Evolutionary conservation across 2,113 vertebrate species (phyloP), one percentile per base, ranked within the genome.

Genomic region (Cisticola juncidis): DNA sequence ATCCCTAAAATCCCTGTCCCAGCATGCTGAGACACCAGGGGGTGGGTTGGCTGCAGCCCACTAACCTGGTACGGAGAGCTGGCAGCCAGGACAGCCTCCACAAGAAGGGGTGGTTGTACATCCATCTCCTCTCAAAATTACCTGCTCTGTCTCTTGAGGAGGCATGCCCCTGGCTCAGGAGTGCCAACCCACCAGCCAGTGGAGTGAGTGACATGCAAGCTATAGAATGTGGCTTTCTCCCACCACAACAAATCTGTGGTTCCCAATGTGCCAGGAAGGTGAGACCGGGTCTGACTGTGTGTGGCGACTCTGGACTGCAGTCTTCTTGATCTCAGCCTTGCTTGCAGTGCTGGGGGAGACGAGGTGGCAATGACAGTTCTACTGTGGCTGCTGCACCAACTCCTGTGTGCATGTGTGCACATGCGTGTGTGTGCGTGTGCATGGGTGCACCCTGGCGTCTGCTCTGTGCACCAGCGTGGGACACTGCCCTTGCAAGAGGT

Each of bases 381-480:
- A 17, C 53, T 1, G 20, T 20, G 35, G 14, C 40, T 70, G 48
- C 74, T 65, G 66, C 3, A 1, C 54, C 31, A 21, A 16, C 60
- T 58, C 2, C 0, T n/a, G 9, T 29, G 56, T 60, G 78, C 2
- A 3, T 31, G 33, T 38, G 76, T 19, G 65, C 18, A 23, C 21
- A 20, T 1, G 0, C 2, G 7, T 28, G 58, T 50, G 26, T 35
- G 29, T 8, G 66, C 4, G 6, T 2, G 1, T 36, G n/a, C 22
- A 9, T 0, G 15, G 8, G 23, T 81, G 68, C 64, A 50, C 58
- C 21, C 1, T 3, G 42, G 5, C 5, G 8, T 24, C 36, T 16
- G 36, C 33, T 69, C 64, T 79, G 51, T 29, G 65, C 66, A 14
- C 35, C 1, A 1, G 22, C 2, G 2, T 81, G 65, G 74, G 66